These are phyloP conservation scores for Ceryle rudis DNA, from an alignment of 2,797 vertebrate species.

Conservation along the genomic window DNA sequence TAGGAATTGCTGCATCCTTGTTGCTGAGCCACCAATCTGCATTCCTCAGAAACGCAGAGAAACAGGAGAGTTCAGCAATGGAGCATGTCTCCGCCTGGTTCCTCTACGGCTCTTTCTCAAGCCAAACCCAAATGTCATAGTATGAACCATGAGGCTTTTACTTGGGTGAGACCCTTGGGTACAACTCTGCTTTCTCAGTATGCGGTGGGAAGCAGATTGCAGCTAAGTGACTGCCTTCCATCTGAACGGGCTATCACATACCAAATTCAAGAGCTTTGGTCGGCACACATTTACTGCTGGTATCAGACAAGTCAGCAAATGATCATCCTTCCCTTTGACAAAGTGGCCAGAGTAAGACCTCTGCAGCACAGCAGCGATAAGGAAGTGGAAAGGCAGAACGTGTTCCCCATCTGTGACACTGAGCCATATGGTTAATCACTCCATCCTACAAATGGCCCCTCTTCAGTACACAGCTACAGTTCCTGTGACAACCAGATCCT, in stretches of 20 bases:
- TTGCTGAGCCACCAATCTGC: background rate
- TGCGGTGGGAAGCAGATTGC: background rate
- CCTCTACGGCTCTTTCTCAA: rapidly evolving
- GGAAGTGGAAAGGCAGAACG: background rate
- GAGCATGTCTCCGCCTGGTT: background rate
- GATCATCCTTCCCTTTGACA: background rate
- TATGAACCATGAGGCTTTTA: background rate
- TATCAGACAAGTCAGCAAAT: background rate
- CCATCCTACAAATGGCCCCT: background rate
- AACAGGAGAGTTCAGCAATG: background rate
- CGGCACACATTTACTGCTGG: background rate
- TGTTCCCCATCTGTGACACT: background rate
- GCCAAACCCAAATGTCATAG: background rate
- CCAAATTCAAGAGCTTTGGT: background rate
- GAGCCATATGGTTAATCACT: background rate
- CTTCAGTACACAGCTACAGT: background rate
- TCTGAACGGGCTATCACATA: background rate
- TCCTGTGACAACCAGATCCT: conserved; percentile 11
- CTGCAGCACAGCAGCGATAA: background rate
- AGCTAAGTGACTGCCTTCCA: background rate
- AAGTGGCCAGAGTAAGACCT: background rate
- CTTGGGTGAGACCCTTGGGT: background rate
- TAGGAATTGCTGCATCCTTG: background rate
- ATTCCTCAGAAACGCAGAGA: background rate
- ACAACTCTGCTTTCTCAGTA: background rate